These are phyloP conservation scores for Oreochromis grahami DNA, from an alignment of 2,797 vertebrate species.

Conservation along the genomic window DNA sequence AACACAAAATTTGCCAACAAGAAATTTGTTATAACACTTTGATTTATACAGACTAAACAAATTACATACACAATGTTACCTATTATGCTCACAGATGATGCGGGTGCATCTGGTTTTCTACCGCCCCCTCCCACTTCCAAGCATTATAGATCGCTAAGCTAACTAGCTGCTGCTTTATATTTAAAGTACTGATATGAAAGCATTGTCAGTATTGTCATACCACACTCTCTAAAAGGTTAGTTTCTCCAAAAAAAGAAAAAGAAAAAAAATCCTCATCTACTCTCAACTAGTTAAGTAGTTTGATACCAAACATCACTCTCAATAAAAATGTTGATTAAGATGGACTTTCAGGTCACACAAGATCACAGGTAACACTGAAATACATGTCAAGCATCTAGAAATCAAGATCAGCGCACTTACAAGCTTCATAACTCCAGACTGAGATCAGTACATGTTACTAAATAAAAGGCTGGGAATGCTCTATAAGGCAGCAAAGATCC, in stretches of 20 bases:
- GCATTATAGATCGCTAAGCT: neutral
- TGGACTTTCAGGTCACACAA: neutral
- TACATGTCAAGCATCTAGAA: slow-evolving; percentile 18
- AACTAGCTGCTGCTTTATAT: neutral
- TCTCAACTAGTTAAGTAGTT: neutral
- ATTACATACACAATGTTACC: neutral
- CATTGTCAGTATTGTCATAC: neutral
- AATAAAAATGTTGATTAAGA: neutral
- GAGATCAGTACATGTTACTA: slow-evolving; percentile 30
- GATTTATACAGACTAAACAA: neutral
- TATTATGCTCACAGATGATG: neutral
- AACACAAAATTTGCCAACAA: neutral
- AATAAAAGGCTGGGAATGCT: slow-evolving; percentile 67
- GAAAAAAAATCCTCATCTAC: neutral
- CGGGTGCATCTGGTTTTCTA: neutral
- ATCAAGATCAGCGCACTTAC: slow-evolving; percentile 33
- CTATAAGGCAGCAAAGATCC: slow-evolving; percentile 72
- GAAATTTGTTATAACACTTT: neutral
- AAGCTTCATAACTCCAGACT: slow-evolving; percentile 18
- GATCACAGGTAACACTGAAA: neutral
- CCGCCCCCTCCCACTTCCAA: neutral
- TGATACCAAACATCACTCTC: neutral
- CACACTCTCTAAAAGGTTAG: neutral
- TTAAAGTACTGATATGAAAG: neutral
- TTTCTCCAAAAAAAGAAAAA: neutral